Evolutionary conservation across 2,797 vertebrate species (phyloP).

Genomic region (Nyctalus aviator): DNA sequence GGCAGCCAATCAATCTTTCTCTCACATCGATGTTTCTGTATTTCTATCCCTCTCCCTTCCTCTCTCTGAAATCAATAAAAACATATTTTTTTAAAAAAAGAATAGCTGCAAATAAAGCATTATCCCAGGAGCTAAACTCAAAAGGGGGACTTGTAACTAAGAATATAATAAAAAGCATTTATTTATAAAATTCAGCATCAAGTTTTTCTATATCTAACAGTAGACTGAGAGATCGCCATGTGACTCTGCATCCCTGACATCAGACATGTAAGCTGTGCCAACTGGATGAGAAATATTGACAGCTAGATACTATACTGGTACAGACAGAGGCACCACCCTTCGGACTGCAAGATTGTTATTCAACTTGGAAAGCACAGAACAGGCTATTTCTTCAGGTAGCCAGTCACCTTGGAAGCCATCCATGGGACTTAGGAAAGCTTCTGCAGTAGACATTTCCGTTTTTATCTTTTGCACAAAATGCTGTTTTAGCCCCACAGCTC

Average conservation of each 20-base stretch:
- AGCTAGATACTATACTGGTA: neutral
- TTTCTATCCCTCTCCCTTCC: too few relatives aligned
- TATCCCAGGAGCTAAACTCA: neutral
- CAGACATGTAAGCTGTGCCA: neutral
- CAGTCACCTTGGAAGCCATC: constrained; percentile 83
- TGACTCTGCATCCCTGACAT: neutral
- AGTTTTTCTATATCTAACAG: neutral
- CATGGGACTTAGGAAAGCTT: constrained; percentile 62
- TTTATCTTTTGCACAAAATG: constrained; percentile 92
- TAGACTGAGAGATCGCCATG: neutral
- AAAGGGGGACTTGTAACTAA: neutral
- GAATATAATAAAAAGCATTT: neutral
- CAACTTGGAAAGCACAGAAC: constrained; percentile 8
- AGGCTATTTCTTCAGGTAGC: constrained; percentile 67
- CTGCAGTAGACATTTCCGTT: constrained; percentile 80
- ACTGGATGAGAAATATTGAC: neutral
- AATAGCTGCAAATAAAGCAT: neutral
- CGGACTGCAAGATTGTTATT: neutral
- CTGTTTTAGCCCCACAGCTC: constrained; percentile 85
- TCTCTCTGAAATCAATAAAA: too few relatives aligned
- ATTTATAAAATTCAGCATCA: neutral
- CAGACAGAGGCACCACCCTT: neutral
- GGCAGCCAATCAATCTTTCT: too few relatives aligned
- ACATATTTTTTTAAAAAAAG: too few relatives aligned
- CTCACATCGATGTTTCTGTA: too few relatives aligned